A percentile compares a stretch with the other conserved stretches of the same genome.
Evolutionary conservation across 2,888 invertebrate genomes (phyloP).

Genomic region (Polydrusus cervinus): DNA sequence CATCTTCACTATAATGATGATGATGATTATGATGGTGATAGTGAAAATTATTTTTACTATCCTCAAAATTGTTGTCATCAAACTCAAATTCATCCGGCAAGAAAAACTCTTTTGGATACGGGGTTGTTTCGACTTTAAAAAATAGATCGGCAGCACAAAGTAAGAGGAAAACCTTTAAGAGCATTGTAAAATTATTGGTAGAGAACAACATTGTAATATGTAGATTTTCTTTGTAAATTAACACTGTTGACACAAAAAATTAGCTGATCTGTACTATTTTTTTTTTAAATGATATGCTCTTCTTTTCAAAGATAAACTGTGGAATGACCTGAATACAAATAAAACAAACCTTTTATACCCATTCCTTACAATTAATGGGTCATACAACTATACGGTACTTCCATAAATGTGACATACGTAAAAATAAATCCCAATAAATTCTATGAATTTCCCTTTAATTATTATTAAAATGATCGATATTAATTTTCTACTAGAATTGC

Average conservation of each 20-base stretch:
- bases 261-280: no score
- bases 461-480: background rate
- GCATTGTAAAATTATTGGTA: background rate
- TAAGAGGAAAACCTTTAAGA: background rate
- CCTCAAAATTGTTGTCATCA: conserved; percentile 17
- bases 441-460: conserved; percentile 6
- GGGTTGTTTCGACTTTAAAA: background rate
- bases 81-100: conserved; percentile 4
- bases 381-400: conserved; percentile 1
- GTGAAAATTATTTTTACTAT: conserved; percentile 8
- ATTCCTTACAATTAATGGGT: background rate
- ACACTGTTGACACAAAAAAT: no score
- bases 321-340: background rate
- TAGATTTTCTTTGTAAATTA: background rate
- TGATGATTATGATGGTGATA: background rate
- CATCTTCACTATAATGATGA: background rate
- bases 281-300: no score
- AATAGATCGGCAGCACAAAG: background rate
- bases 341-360: conserved; percentile 8
- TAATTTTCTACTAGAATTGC: background rate
- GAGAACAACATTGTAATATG: background rate
- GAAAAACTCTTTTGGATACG: background rate
- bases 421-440: conserved; percentile 7
- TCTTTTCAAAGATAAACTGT: background rate
- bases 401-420: conserved; percentile 14